phyloP scores from a whole-genome alignment of 2,888 invertebrate genomes.

The Cepaea hortensis region DNA sequence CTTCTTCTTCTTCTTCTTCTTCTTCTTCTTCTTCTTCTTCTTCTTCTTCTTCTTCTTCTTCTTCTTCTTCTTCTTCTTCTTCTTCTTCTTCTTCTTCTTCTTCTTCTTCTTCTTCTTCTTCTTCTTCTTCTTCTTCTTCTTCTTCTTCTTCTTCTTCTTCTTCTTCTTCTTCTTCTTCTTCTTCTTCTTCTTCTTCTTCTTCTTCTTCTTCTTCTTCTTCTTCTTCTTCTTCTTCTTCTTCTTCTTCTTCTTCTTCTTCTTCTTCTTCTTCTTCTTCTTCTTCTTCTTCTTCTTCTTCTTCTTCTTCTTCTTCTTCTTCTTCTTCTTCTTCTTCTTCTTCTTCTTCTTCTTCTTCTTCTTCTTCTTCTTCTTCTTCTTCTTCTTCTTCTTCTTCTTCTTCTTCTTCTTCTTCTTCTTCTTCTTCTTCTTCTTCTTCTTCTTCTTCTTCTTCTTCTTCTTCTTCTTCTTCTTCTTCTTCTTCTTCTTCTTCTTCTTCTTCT shows the following conservation, averaged over 20 bases:
- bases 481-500: conserved; percentile 4
- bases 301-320: background rate
- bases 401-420: background rate
- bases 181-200: conserved; percentile 4
- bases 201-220: conserved; percentile 4
- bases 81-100: background rate
- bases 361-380: background rate
- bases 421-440: too few species aligned
- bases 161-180: conserved; percentile 1
- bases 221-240: conserved; percentile 4
- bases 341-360: too few species aligned
- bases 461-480: conserved; percentile 4
- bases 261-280: conserved; percentile 4
- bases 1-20: background rate
- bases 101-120: background rate
- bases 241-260: conserved; percentile 4
- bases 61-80: background rate
- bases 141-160: background rate
- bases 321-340: background rate
- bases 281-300: conserved; percentile 6
- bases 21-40: background rate
- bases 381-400: conserved; percentile 4
- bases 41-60: background rate
- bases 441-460: background rate
- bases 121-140: background rate